Evolutionary conservation across 2,113 vertebrate genomes (phyloP).

Genomic region (Apteryx owenii): DNA sequence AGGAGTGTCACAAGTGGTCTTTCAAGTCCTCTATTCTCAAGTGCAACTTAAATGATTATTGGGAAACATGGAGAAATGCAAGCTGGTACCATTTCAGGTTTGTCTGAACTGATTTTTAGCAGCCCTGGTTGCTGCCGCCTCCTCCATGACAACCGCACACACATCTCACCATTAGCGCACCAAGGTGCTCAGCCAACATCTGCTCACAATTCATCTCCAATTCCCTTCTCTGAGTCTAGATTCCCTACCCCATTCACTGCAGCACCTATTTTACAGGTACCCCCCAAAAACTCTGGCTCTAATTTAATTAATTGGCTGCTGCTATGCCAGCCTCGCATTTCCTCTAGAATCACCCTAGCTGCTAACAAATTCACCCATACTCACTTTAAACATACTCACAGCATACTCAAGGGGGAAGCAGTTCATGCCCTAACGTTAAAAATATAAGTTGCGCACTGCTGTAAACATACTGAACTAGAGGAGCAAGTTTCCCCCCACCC

Average conservation of each 20-base stretch:
- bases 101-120: neutral
- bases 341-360: neutral
- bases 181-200: neutral
- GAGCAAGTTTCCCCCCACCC: accelerated
- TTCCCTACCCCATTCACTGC: neutral
- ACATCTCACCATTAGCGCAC: accelerated
- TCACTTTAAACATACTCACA: neutral
- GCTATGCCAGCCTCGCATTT: accelerated
- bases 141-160: accelerated
- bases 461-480: neutral
- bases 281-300: neutral
- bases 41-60: neutral
- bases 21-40: neutral
- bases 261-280: neutral
- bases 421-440: neutral
- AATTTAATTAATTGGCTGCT: neutral
- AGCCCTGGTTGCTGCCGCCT: neutral
- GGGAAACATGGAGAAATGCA: neutral
- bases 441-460: neutral
- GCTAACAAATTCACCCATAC: neutral
- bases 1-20: neutral
- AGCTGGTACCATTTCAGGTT: neutral
- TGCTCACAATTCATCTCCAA: neutral
- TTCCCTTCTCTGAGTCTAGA: neutral
- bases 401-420: neutral